These are phyloP conservation scores for Trichopoda pennipes DNA, from an alignment of 2,888 invertebrate species.

Conservation along the genomic window DNA sequence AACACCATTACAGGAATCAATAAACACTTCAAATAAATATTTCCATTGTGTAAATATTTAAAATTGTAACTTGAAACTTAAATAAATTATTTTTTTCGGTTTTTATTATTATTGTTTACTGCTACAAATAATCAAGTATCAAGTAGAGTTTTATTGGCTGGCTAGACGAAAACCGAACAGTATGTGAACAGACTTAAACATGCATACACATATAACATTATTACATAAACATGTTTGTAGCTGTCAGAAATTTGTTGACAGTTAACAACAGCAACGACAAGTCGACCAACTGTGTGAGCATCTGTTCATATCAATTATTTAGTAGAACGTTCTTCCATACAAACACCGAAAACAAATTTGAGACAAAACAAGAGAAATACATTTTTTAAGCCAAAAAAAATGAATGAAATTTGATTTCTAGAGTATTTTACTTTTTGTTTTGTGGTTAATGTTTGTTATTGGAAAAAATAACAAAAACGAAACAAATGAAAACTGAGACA, in stretches of 20 bases:
- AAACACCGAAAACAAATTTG: background rate
- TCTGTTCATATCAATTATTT: constrained; percentile 65
- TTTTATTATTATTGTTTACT: constrained; percentile 25
- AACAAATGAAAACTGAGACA: constrained; percentile 45
- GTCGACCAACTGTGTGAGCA: constrained; percentile 65
- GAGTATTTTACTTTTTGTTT: constrained; percentile 10
- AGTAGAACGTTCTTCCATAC: constrained; percentile 20
- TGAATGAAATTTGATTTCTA: constrained; percentile 63
- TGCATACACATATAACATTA: background rate
- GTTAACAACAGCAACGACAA: constrained; percentile 61
- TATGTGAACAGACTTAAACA: constrained; percentile 4
- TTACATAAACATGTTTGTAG: constrained; percentile 50
- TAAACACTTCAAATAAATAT: constrained; percentile 29
- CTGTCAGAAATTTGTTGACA: constrained; percentile 65
- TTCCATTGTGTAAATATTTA: constrained; percentile 14
- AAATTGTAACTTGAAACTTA: constrained; percentile 50
- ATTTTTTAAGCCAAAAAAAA: constrained; percentile 9
- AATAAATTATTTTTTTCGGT: constrained; percentile 6
- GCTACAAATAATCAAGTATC: constrained; percentile 48
- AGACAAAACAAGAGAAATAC: background rate
- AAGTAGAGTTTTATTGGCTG: constrained; percentile 49
- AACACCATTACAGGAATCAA: constrained; percentile 4
- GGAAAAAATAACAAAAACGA: constrained; percentile 6
- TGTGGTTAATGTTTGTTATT: constrained; percentile 54
- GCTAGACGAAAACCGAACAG: constrained; percentile 29